These are phyloP conservation scores for Diacarnus erythraeanus DNA, from an alignment of 37 sponge, comb jelly and placozoan species.

Conservation along the genomic window DNA sequence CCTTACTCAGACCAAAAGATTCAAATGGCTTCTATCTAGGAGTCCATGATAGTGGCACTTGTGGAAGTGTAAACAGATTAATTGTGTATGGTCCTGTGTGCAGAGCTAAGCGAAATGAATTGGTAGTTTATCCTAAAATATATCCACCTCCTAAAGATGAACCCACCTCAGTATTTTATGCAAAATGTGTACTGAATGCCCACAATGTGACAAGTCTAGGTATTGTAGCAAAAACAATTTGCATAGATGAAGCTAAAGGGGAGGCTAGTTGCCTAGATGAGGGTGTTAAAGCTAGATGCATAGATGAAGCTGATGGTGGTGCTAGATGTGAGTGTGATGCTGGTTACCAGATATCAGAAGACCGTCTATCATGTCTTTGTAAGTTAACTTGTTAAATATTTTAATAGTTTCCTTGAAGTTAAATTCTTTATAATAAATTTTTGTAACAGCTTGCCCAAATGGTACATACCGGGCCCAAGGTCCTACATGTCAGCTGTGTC, in stretches of 20 bases:
- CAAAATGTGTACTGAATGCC: neutral
- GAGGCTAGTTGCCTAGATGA: too few relatives aligned
- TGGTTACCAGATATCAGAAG: neutral
- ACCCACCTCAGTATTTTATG: neutral
- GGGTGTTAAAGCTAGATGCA: too few relatives aligned
- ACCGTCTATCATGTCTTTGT: neutral
- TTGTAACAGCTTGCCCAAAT: neutral
- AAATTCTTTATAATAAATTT: neutral
- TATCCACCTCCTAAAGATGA: neutral
- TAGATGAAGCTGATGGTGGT: neutral
- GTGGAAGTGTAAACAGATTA: neutral
- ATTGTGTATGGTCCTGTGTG: neutral
- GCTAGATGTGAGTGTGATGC: conserved; percentile 4
- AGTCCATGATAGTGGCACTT: neutral
- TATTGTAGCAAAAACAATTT: too few relatives aligned
- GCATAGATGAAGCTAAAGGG: neutral
- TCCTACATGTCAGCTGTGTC: neutral
- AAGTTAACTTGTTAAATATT: neutral
- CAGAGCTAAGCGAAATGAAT: neutral
- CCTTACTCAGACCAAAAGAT: neutral
- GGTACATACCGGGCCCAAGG: neutral
- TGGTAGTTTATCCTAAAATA: neutral
- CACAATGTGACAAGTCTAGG: neutral
- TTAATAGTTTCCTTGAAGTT: too few relatives aligned
- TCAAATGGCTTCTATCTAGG: neutral